Percentiles rank a stretch among this genome's conserved stretches.
Conservation (phyloP, 2,113 vertebrate genomes). For the Pomatostomus ruficeps region DNA sequence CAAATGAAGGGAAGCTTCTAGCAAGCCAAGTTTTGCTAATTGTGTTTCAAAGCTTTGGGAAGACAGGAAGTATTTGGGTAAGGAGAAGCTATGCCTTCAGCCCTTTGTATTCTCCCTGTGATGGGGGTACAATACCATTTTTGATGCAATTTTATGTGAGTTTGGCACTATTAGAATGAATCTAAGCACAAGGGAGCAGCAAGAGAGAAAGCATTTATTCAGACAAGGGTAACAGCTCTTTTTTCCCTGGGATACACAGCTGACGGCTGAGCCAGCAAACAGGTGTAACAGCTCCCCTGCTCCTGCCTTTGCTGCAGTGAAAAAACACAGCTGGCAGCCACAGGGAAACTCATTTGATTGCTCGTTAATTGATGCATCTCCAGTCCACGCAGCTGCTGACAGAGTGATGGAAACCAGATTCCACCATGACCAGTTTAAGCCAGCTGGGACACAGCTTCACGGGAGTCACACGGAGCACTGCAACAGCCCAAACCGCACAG, state of each 20-base stretch:
- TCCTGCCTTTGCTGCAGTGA: background rate
- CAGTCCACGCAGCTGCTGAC: background rate
- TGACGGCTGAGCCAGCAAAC: background rate
- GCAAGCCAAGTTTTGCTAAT: background rate
- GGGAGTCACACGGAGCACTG: background rate
- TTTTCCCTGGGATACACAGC: background rate
- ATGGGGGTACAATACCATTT: background rate
- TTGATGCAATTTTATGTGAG: background rate
- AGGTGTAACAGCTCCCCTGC: background rate
- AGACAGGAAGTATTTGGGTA: background rate
- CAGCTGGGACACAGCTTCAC: background rate
- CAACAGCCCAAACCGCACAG: background rate
- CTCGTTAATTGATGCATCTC: background rate
- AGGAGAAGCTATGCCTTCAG: background rate
- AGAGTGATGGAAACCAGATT: background rate
- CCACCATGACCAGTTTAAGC: background rate
- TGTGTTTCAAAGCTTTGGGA: background rate
- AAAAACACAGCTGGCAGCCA: background rate
- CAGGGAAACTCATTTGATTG: background rate
- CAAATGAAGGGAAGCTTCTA: background rate
- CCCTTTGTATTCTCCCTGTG: accelerated
- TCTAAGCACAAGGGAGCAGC: background rate
- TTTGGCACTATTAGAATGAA: background rate
- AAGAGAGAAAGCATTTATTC: slow-evolving; percentile 39
- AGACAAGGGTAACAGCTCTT: background rate